Evolutionary conservation across 1,140 invertebrate genomes (phyloP).

Genomic region (Muscidifurax raptorellus): DNA sequence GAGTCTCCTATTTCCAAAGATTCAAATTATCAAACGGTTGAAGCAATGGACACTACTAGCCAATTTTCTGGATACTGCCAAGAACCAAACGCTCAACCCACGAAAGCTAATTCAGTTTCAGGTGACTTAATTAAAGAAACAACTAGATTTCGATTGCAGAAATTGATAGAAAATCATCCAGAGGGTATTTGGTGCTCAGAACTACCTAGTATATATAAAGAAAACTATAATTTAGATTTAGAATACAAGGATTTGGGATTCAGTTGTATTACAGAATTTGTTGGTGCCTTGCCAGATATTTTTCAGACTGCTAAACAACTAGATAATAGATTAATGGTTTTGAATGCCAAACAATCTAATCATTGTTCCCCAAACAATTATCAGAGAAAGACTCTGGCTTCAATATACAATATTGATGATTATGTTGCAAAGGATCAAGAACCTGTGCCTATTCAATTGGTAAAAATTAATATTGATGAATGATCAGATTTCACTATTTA

Average conservation of each 20-base stretch:
- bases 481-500: slow-evolving; percentile 21
- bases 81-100: neutral
- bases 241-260: slow-evolving; percentile 67
- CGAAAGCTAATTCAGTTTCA: neutral
- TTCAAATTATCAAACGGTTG: neutral
- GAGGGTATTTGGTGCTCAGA: slow-evolving; percentile 71
- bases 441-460: slow-evolving; percentile 59
- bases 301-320: slow-evolving; percentile 59
- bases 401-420: slow-evolving; percentile 53
- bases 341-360: slow-evolving; percentile 55
- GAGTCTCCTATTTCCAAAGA: neutral
- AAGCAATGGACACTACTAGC: neutral
- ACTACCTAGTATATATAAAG: slow-evolving; percentile 61
- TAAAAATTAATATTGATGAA: slow-evolving; percentile 48
- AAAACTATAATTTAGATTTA: slow-evolving; percentile 63
- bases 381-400: slow-evolving; percentile 27
- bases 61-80: neutral
- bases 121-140: slow-evolving; percentile 55
- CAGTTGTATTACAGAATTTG: slow-evolving; percentile 63
- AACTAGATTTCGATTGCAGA: slow-evolving; percentile 61
- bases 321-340: slow-evolving; percentile 61
- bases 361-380: neutral
- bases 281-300: slow-evolving; percentile 64
- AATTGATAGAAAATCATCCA: slow-evolving; percentile 63
- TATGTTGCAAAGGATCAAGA: slow-evolving; percentile 44